Evolutionary conservation across 2,888 invertebrate genomes (phyloP).

Genomic region (Lamellibrachia columna): DNA sequence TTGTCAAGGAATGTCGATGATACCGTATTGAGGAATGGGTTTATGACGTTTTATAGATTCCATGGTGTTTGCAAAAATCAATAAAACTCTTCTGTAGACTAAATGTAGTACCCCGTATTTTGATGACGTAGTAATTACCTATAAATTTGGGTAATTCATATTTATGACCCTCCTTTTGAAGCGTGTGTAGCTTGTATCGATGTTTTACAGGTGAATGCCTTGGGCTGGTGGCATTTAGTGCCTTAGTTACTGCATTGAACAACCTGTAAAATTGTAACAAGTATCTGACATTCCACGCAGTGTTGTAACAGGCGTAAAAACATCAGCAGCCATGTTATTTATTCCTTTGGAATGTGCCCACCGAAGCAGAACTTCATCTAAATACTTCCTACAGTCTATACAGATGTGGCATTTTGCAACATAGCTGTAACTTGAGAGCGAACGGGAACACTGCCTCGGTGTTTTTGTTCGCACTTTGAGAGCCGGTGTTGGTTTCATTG

Average conservation of each 20-base stretch:
- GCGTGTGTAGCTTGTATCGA: not conserved
- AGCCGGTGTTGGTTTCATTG: not conserved
- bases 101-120: no score
- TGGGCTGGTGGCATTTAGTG: not conserved
- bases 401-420: not conserved
- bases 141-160: no score
- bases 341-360: not conserved
- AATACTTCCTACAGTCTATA: not conserved
- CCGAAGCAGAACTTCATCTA: not conserved
- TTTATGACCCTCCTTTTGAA: no score
- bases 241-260: not conserved
- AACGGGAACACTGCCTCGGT: not conserved
- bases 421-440: not conserved
- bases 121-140: no score
- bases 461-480: not conserved
- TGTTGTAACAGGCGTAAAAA: not conserved
- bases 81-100: no score
- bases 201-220: not conserved
- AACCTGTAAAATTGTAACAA: not conserved
- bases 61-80: no score
- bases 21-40: no score
- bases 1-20: not conserved
- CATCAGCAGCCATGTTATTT: not conserved
- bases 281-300: not conserved
- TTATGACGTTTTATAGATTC: no score